Evolutionary conservation across 1,140 invertebrate genomes (phyloP), one percentile per base, ranked within the genome.

Genomic region (Trypoxylus dichotomus): DNA sequence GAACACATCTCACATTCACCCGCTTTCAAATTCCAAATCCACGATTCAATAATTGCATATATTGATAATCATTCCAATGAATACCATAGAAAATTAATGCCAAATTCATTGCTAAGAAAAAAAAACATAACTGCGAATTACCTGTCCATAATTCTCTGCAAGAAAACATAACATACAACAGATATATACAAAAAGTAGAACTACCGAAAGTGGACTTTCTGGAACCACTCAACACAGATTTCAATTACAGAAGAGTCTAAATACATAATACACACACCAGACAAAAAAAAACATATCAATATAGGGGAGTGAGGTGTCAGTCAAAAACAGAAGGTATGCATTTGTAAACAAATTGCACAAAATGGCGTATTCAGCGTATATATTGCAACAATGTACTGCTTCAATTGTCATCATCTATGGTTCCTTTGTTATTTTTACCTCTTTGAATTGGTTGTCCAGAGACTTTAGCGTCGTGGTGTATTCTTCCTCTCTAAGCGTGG

Each of bases 401-500:
- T 19, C 15, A 15, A 19, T 42, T 74, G 71, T 2, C 24, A 43
- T 41, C 72, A 41, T 42, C 72, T 8, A 37, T 37, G 32, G 32
- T 7, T 68, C 3, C 58, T 43, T 19, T 37, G 19, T 74, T 63
- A 37, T 19, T 81, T 84, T 90, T 95, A 97, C 96, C 95, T 97
- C 96, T 92, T 96, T 96, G 82, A 98, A 92, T 88, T 96, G 93
- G 87, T 93, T 92, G 86, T 95, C 93, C 87, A 98, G 90, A 85
- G 95, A 91, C 90, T 97, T 96, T 83, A 98, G 96, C 88, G 97
- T 96, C 85, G 93, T 92, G 87, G 97, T 95, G 88, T 95, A 98
- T 81, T 94, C 94, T 89, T 98, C 97, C 91, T 99, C 97, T 89
- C 97, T 95, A 90, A 97, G 95, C 85, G 95, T 97, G 84, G 96